Base-by-base conservation (phyloP, 2,888 invertebrate species). In the Ectemnius lituratus region DNA sequence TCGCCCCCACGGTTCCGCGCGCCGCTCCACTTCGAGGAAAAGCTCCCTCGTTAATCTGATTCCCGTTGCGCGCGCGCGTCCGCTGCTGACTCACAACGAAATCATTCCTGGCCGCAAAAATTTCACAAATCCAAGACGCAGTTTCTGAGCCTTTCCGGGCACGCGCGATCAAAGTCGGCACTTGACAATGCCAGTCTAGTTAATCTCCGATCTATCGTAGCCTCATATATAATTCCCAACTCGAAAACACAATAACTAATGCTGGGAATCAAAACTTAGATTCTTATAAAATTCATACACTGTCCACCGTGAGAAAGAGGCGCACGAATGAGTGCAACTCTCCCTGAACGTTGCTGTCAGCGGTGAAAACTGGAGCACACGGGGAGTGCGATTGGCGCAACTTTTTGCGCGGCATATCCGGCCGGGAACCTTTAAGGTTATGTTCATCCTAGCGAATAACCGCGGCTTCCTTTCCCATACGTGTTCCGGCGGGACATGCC, bases 11-110 rank as follows among this genome's bases (percentile, higher is more conserved):
- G 66, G 69, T 73, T 76, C 73, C 77, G 71, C 79, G 79, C 67
- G 76, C 8, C 45, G 65, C 67, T 52, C 59, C 46, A 62, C 65
- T 82, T 82, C 81, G 57, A 64, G 75, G 80, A 82, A 82, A 82
- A 78, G 72, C 72, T 68, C 62, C 69, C 70, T 62, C 52, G 74
- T 75, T 78, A 82, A 81, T 81, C 79, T 68, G 76, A 80, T 81
- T 73, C 60, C 74, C 64, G 63, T 37, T 11, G 37, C 37, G 37
- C 37, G 37, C 37, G 37, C 8, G 37, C 37, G 37, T 11, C 1
- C 37, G 11, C 74, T 57, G 76, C 73, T 83, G 83, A 83, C 63
- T 83, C 83, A 83, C 18, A 28, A 52, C 59, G 67, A 67, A 73
- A 68, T 66, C 62, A 67, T 66, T 69, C 56, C 46, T 1, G 5